Conservation (phyloP, 1,140 invertebrate genomes). For the Listronotus bonariensis region DNA sequence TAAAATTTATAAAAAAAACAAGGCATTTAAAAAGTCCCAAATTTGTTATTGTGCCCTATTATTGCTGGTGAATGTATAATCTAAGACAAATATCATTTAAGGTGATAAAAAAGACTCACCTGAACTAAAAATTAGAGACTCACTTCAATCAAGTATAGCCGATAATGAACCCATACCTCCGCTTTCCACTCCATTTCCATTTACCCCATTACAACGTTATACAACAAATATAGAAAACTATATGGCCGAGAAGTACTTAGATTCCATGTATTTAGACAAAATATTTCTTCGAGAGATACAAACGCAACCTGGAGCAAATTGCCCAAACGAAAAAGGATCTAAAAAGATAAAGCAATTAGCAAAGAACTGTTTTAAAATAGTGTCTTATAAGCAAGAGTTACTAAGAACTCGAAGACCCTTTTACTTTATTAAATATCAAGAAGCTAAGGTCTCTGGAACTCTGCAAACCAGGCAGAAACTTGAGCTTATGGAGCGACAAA, state of each 20-base stretch:
- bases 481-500: constrained; percentile 56
- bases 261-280: constrained; percentile 62
- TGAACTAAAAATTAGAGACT: constrained; percentile 49
- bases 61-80: too few species aligned
- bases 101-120: not conserved
- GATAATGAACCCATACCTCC: constrained; percentile 48
- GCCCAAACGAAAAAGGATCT: constrained; percentile 58
- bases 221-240: constrained; percentile 56
- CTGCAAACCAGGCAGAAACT: constrained; percentile 53
- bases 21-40: too few species aligned
- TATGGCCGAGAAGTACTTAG: constrained; percentile 61
- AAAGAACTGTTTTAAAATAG: constrained; percentile 56
- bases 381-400: constrained; percentile 55
- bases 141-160: constrained; percentile 51
- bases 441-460: constrained; percentile 58
- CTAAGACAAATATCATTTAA: too few species aligned
- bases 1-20: too few species aligned
- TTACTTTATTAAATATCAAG: constrained; percentile 61
- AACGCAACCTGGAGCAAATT: constrained; percentile 55
- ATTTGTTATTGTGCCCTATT: too few species aligned
- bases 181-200: constrained; percentile 43
- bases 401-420: constrained; percentile 60
- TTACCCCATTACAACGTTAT: constrained; percentile 57
- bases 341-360: constrained; percentile 54
- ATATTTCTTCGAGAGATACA: constrained; percentile 58